Evolutionary conservation across 2,888 invertebrate species (phyloP), one percentile per base, ranked within the genome.

Genomic region (Scotopteryx bipunctaria): DNA sequence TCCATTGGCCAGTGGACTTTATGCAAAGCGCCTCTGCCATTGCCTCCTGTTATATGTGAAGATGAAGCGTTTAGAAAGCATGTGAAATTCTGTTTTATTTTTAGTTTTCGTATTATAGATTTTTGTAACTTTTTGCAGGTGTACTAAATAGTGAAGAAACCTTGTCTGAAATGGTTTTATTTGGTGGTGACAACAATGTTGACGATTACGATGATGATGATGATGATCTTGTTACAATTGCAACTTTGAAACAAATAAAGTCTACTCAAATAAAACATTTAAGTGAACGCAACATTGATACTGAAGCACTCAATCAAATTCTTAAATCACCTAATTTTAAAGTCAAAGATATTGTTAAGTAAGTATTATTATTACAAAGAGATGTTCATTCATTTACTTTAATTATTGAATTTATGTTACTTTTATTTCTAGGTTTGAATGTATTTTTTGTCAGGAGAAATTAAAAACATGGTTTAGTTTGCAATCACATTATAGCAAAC

Each of bases 291-390:
- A 73, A 73, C 59, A 66, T 76, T 52, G 78, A 84, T 48, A 62
- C 67, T 16, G 67, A 71, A 43, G 70, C 76, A 59, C 76, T 85
- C n/a, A 74, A 76, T 48, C 67, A 81, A 63, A 58, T 84, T 56
- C 66, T 83, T 3, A 80, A 76, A 57, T 79, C 76, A 55, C 55
- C 74, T 4, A 75, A 81, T 60, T 76, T 83, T 48, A 83, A 83
- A 75, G 76, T 83, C 3, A 86, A 80, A 60, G 88, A 89, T 69
- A 80, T 85, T 71, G 77, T 77, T 0, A 73, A 73, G 76, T 74
- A 57, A 67, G 67, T 68, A 15, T 14, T 33, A 0, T 19, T 0
- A 8, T 5, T 5, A 23, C 1, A 5, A 23, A 23, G 21, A 21
- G n/a, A n/a, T 19, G 2, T 19, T 1, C 6, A 2, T 19, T 19